Conservation (phyloP, 2,797 vertebrate genomes). For the Oreonectes daqikongensis region DNA sequence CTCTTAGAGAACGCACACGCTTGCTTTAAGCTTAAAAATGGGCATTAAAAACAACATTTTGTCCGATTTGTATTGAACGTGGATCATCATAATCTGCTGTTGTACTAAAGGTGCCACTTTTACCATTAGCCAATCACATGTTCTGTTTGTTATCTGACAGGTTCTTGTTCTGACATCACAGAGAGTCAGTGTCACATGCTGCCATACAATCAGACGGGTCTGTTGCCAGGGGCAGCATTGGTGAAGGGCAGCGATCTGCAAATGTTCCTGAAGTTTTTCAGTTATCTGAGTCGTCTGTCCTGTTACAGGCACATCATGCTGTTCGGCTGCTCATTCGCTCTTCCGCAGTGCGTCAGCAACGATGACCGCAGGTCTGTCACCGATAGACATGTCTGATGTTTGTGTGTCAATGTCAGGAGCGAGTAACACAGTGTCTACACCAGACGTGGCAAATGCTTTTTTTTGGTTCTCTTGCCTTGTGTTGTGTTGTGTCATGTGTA, state of each 20-base stretch:
- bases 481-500: too few relatives aligned
- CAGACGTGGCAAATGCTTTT: too few relatives aligned
- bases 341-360: constrained; percentile 83
- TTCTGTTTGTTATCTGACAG: constrained; percentile 63
- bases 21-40: too few relatives aligned
- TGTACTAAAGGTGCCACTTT: too few relatives aligned
- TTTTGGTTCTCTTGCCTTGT: too few relatives aligned
- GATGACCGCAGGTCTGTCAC: constrained; percentile 73
- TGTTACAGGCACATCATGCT: constrained; percentile 95
- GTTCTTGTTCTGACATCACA: constrained; percentile 80
- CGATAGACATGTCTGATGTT: neutral
- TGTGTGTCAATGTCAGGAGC: neutral
- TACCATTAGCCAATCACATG: too few relatives aligned
- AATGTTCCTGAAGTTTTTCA: constrained; percentile 89
- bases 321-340: constrained; percentile 90
- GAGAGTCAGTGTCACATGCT: constrained; percentile 89
- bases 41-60: too few relatives aligned
- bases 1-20: too few relatives aligned
- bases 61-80: too few relatives aligned
- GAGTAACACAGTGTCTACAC: too few relatives aligned
- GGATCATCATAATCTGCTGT: too few relatives aligned
- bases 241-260: constrained; percentile 85
- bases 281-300: constrained; percentile 85
- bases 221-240: constrained; percentile 75
- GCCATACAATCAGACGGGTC: constrained; percentile 85